Evolutionary conservation across 2,797 vertebrate genomes (phyloP).

Genomic region (Pangasius larnaudii): DNA sequence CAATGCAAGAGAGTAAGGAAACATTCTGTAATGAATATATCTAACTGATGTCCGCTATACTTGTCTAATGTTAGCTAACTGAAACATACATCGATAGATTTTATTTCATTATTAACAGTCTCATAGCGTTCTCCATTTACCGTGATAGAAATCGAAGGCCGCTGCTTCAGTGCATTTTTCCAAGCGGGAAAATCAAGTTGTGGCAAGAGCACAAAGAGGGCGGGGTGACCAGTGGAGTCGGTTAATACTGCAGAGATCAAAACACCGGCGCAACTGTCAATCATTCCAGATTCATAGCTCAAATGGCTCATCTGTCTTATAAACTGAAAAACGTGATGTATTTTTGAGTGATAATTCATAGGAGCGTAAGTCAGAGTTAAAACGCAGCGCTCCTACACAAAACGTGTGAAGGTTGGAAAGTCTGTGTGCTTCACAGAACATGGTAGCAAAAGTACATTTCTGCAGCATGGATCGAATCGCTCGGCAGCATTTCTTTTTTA

Average conservation of each 20-base stretch:
- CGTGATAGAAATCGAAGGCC: neutral
- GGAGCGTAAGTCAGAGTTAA: neutral
- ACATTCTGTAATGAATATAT: neutral
- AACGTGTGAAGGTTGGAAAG: neutral
- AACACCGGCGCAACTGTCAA: neutral
- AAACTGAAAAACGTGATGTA: neutral
- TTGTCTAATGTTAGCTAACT: neutral
- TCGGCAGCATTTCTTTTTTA: neutral
- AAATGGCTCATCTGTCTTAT: neutral
- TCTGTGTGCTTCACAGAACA: neutral
- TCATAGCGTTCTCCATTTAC: neutral
- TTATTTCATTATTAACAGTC: neutral
- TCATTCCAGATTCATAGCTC: neutral
- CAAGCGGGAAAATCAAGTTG: neutral
- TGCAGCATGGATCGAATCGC: slow-evolving; percentile 3
- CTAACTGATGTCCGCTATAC: neutral
- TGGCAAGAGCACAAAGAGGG: neutral
- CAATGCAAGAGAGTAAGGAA: neutral
- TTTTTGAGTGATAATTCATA: neutral
- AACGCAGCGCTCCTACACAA: neutral
- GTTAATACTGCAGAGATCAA: neutral
- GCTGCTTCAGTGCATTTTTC: neutral
- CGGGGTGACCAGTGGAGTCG: too few relatives aligned
- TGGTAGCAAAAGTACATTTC: neutral
- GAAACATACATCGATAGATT: neutral